phyloP scores from a whole-genome alignment of 1,140 invertebrate genomes.

The Lepidurus couesii region DNA sequence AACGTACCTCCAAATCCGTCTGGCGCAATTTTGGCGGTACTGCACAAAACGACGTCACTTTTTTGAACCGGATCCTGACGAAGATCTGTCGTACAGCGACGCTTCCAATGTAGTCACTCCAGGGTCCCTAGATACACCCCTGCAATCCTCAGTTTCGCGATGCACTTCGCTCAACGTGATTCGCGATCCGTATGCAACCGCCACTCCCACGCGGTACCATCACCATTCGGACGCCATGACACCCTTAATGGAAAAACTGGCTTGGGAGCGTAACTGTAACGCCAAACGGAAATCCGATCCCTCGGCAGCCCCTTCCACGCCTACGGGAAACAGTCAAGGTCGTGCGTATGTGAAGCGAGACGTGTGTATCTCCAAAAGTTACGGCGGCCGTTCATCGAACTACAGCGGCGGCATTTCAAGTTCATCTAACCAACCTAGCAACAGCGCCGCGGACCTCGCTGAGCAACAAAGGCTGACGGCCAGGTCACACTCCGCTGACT shows the following conservation, averaged over 20 bases:
- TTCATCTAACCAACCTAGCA: background rate
- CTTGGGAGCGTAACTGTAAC: constrained; percentile 34
- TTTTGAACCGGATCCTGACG: constrained; percentile 39
- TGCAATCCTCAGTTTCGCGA: constrained; percentile 68
- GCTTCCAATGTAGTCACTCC: constrained; percentile 54
- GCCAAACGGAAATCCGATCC: constrained; percentile 36
- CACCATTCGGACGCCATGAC: constrained; percentile 39
- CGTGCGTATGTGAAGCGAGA: constrained; percentile 41
- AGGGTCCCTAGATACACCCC: constrained; percentile 74
- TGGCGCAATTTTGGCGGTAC: background rate
- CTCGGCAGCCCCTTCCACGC: constrained; percentile 41
- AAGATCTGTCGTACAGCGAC: constrained; percentile 40
- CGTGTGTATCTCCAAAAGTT: constrained; percentile 36
- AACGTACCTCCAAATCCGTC: background rate
- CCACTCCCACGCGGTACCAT: constrained; percentile 30
- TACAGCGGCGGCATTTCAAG: constrained; percentile 34
- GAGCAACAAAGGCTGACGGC: constrained; percentile 44
- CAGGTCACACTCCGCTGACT: constrained; percentile 44
- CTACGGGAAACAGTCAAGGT: constrained; percentile 43
- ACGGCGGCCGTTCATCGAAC: constrained; percentile 35
- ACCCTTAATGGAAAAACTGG: constrained; percentile 45
- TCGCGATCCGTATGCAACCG: constrained; percentile 44
- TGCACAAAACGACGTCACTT: background rate
- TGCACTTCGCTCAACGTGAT: constrained; percentile 78
- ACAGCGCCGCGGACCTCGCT: constrained; percentile 35